Evolutionary conservation across 2,113 vertebrate genomes (phyloP).

Genomic region (Heliornis fulica): DNA sequence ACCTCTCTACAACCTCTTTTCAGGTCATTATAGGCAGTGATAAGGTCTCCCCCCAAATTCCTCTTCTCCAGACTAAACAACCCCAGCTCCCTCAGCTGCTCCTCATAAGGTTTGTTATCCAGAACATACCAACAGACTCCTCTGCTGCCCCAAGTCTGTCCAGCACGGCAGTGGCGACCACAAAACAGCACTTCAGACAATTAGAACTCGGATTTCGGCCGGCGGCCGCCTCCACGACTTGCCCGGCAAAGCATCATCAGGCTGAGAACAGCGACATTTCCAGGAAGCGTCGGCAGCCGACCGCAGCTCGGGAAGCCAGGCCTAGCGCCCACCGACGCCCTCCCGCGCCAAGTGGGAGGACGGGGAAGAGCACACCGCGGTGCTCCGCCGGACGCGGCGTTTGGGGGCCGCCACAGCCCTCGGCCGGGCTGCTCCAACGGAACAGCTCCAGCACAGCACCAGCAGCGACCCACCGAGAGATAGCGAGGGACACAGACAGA

Average conservation of each 20-base stretch:
- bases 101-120: no score
- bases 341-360: no score
- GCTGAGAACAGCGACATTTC: rapidly evolving
- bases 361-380: neutral
- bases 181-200: rapidly evolving
- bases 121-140: no score
- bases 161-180: rapidly evolving
- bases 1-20: no score
- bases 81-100: no score
- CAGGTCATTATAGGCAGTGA: no score
- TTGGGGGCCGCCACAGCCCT: neutral
- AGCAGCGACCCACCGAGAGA: no score
- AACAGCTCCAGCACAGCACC: neutral
- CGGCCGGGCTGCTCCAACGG: neutral
- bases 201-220: no score
- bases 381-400: rapidly evolving
- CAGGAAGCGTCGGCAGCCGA: rapidly evolving
- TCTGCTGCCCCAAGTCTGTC: neutral
- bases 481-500: neutral
- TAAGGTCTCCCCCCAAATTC: no score
- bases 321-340: no score
- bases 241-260: neutral
- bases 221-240: rapidly evolving
- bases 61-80: no score
- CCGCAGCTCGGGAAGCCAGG: neutral